Evolutionary conservation across 2,888 invertebrate genomes (phyloP), one percentile per base, ranked within the genome.

Genomic region (Apamea anceps): DNA sequence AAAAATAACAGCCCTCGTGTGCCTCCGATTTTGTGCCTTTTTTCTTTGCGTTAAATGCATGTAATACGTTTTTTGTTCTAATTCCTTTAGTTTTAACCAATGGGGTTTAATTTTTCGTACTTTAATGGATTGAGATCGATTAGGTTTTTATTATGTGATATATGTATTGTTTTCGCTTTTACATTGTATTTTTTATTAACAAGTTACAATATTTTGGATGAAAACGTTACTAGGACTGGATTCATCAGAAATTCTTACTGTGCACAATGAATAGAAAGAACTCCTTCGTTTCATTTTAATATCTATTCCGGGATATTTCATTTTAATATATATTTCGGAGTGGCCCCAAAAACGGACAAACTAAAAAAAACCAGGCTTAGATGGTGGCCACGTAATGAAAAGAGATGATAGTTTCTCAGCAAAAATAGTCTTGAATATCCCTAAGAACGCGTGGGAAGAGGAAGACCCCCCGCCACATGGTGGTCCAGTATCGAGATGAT

Each of bases 1-100:
- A 94, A 92, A 94, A 95, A 95, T 95, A 94, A 94, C 93, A 92
- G 94, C 91, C 92, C 91, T 93, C 92, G 87, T 89, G 89, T 93
- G 93, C 92, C 92, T 90, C 91, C 91, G 91, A 92, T 93, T 92
- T 90, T 87, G 82, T 88, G 87, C 89, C 89, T 90, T 89, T 92
- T 91, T 89, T 87, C 66, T 45, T 72, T 57, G 45, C 60, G 12
- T 85, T 85, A 87, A 89, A 88, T 85, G 88, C 84, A 70, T 86
- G 74, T 90, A 89, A 87, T 88, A 85, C n/a, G 78, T 79, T 86
- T 86, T 88, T 88, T 89, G 87, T 82, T 77, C 51, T 37, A 70
- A 76, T 80, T 74, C 66, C 28, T 74, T 75, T 60, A 68, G 37
- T 73, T 48, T 51, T 45, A 66, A 60, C 48, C 51, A 21, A 32